Evolutionary conservation across 2,888 invertebrate genomes (phyloP).

Genomic region (Vandiemenella viatica): DNA sequence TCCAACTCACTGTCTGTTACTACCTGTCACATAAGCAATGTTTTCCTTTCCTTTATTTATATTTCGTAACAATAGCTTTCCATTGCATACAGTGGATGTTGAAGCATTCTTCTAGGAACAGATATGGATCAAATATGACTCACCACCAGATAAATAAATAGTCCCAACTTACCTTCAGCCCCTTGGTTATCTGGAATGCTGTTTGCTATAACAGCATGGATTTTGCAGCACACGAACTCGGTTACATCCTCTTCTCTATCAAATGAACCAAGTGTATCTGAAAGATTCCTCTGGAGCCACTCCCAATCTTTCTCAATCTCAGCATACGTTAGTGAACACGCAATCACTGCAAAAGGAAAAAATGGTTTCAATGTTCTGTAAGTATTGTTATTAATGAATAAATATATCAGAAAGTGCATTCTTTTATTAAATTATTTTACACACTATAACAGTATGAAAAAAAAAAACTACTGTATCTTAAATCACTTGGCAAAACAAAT

Average conservation of each 20-base stretch:
- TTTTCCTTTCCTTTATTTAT: no score
- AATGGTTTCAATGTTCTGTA: not conserved
- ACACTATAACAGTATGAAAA: no score
- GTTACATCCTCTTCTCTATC: slow-evolving; percentile 88
- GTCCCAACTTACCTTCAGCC: slow-evolving; percentile 3
- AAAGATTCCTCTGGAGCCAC: slow-evolving; percentile 79
- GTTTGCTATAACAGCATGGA: slow-evolving; percentile 83
- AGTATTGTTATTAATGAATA: not conserved
- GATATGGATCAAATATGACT: no score
- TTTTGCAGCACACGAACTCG: slow-evolving; percentile 90
- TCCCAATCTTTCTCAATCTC: slow-evolving; percentile 90
- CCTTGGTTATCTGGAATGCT: slow-evolving; percentile 38
- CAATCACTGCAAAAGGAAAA: slow-evolving; percentile 51
- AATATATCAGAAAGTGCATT: not conserved
- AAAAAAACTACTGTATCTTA: no score
- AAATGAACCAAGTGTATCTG: slow-evolving; percentile 74
- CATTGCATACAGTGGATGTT: no score
- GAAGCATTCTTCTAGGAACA: no score
- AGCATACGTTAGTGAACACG: slow-evolving; percentile 68
- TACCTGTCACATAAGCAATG: no score
- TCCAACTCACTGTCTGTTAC: no score
- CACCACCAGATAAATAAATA: no score
- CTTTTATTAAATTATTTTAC: no score
- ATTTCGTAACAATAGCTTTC: no score
- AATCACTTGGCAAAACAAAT: no score